Percentiles rank a stretch among this genome's conserved stretches.
Evolutionary conservation across 2,888 invertebrate genomes (phyloP).

Genomic region (Ormyrus pomaceus): DNA sequence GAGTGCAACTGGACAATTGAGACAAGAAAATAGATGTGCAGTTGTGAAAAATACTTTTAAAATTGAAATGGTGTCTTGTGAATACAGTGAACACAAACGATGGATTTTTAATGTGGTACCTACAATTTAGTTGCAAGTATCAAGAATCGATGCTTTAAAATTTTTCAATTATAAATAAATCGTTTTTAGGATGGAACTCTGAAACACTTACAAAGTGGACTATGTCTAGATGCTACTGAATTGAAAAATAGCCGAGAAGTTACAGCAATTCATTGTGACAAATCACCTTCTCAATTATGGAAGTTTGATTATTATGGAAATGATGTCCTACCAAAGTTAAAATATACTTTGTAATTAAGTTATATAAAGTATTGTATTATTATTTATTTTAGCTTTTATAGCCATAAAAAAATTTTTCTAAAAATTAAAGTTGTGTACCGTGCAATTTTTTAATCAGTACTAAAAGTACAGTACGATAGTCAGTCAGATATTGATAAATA

Average conservation of each 20-base stretch:
- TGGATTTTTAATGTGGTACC: constrained; percentile 63
- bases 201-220: constrained; percentile 77
- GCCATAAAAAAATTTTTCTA: too few relatives aligned
- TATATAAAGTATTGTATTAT: too few relatives aligned
- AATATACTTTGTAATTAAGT: background rate
- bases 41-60: constrained; percentile 72
- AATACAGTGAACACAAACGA: constrained; percentile 64
- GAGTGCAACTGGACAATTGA: constrained; percentile 83
- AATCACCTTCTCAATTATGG: constrained; percentile 64
- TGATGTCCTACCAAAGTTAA: background rate
- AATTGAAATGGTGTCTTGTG: constrained; percentile 76
- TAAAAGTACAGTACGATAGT: too few relatives aligned
- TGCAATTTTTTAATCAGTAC: too few relatives aligned
- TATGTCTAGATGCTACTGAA: constrained; percentile 79
- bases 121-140: background rate
- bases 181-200: constrained; percentile 74
- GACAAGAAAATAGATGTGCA: constrained; percentile 88
- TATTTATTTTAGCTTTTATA: too few relatives aligned
- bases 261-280: constrained; percentile 61
- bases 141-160: background rate
- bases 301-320: constrained; percentile 63
- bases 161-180: background rate
- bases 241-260: constrained; percentile 72
- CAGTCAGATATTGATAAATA: too few relatives aligned
- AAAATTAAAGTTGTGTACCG: too few relatives aligned